phyloP scores from a whole-genome alignment of 23 tunicate species.

The Halocynthia roretzi region DNA sequence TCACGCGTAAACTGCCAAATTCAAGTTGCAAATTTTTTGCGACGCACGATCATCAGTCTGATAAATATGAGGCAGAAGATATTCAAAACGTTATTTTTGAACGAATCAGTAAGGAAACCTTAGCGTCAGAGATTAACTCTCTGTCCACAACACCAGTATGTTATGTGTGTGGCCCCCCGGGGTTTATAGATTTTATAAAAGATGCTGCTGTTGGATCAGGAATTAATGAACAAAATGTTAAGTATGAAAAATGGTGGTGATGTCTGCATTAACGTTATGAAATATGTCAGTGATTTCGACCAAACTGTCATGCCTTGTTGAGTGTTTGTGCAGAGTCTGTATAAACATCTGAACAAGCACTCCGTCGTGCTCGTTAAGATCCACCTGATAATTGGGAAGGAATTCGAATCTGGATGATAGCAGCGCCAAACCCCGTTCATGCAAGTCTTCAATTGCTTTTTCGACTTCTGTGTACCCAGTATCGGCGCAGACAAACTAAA shows the following conservation, averaged over 20 bases:
- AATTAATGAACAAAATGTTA: conserved; percentile 20
- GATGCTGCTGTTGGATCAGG: conserved; percentile 29
- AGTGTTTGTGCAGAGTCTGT: background rate
- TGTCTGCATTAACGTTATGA: conserved; percentile 12
- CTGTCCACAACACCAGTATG: conserved; percentile 16
- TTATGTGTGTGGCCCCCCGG: conserved; percentile 83
- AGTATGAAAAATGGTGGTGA: conserved; percentile 94
- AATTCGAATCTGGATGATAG: conserved; percentile 6
- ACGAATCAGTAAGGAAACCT: conserved; percentile 11
- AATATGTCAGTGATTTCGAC: background rate
- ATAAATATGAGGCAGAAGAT: background rate
- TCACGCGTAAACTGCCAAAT: conserved; percentile 21
- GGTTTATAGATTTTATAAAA: conserved; percentile 56
- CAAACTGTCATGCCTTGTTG: background rate
- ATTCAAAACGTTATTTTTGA: background rate
- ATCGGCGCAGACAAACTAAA: conserved; percentile 10
- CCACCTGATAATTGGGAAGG: background rate
- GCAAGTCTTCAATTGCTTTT: conserved; percentile 8
- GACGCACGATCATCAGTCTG: conserved; percentile 20
- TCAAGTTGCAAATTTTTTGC: conserved; percentile 32
- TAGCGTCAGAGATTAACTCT: background rate
- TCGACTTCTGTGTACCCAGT: conserved; percentile 13
- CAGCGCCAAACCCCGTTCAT: background rate
- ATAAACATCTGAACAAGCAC: background rate
- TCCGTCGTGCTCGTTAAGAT: background rate